Evolutionary conservation across 2,888 invertebrate species (phyloP).

Genomic region (Alitta virens): DNA sequence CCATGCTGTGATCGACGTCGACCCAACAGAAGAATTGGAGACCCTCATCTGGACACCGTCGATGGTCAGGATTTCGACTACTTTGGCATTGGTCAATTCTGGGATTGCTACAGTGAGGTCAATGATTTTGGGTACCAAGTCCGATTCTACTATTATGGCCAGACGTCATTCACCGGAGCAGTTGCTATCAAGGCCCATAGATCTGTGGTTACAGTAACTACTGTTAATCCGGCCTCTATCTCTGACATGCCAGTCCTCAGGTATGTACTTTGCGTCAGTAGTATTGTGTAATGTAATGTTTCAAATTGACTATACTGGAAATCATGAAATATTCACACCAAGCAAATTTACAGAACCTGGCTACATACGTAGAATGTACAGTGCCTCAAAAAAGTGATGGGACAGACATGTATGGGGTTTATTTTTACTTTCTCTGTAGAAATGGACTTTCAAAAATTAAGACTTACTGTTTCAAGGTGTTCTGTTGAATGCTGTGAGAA

Average conservation of each 20-base stretch:
- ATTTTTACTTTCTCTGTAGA: too few species aligned
- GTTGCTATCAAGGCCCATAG: constrained; percentile 8
- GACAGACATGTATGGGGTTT: too few species aligned
- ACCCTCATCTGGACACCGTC: constrained; percentile 9
- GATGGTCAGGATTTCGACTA: constrained; percentile 13
- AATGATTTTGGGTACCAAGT: constrained; percentile 20
- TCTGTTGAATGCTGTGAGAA: too few species aligned
- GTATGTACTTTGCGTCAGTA: too few species aligned
- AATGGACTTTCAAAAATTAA: too few species aligned
- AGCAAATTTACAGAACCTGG: too few species aligned
- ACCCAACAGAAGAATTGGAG: not conserved
- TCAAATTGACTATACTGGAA: too few species aligned
- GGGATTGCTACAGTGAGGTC: constrained; percentile 15
- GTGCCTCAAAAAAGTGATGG: too few species aligned
- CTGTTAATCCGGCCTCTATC: not conserved
- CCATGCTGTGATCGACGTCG: not conserved
- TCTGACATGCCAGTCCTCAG: constrained; percentile 2
- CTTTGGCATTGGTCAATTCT: constrained; percentile 20
- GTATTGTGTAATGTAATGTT: too few species aligned
- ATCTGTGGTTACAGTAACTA: constrained; percentile 18
- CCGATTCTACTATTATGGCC: constrained; percentile 11
- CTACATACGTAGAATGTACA: too few species aligned
- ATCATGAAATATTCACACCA: too few species aligned
- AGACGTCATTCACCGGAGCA: constrained; percentile 19
- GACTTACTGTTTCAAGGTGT: too few species aligned